These are phyloP conservation scores for Tauraco erythrolophus DNA, from an alignment of 2,113 vertebrate species.

Conservation along the genomic window DNA sequence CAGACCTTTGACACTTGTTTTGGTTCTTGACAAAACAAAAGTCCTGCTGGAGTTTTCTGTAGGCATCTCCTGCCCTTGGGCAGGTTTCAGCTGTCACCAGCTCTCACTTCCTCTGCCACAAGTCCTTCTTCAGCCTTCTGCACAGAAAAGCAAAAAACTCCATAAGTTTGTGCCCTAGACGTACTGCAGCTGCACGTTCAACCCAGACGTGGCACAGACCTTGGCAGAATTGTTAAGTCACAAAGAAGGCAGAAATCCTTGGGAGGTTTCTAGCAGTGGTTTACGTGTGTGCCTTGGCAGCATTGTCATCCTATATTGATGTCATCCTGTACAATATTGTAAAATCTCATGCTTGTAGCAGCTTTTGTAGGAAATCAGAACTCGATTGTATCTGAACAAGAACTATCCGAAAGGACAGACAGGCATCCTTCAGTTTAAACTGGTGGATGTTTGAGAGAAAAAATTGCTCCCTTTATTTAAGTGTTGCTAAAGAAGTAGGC, in stretches of 20 bases:
- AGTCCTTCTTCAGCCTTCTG: not conserved
- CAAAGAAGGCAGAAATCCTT: not conserved
- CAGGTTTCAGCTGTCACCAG: not conserved
- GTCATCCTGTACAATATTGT: too few species aligned
- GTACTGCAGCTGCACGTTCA: fast-evolving
- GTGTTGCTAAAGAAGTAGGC: too few species aligned
- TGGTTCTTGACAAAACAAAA: not conserved
- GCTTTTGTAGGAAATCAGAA: too few species aligned
- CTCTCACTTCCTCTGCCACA: not conserved
- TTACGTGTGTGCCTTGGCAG: not conserved
- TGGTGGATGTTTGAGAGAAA: too few species aligned
- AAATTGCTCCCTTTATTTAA: too few species aligned
- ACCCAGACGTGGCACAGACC: not conserved
- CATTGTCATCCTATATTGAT: not conserved
- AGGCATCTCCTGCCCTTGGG: not conserved
- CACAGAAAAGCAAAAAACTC: not conserved
- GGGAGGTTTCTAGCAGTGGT: not conserved
- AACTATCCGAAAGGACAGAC: too few species aligned
- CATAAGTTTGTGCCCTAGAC: not conserved
- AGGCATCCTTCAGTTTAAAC: too few species aligned
- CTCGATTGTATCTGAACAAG: too few species aligned
- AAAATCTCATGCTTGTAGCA: too few species aligned
- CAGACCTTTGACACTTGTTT: not conserved
- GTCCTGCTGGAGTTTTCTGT: not conserved
- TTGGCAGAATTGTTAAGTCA: not conserved